Evolutionary conservation across 2,113 vertebrate species (phyloP), one percentile per base, ranked within the genome.

Genomic region (Solea solea): DNA sequence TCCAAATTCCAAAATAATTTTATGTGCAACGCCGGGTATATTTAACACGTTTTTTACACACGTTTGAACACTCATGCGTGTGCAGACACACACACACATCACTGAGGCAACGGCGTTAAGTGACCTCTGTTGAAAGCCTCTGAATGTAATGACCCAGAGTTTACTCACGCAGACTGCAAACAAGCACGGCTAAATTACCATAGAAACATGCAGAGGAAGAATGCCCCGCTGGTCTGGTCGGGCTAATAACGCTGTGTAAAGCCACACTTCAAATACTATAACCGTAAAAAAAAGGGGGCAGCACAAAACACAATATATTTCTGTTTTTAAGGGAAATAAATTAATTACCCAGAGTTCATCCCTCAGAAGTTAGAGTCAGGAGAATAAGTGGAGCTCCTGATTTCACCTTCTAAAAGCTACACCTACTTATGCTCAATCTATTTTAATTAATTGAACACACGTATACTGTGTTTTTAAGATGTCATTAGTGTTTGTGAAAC

Each of bases 111-210:
- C 77, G 55, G 64, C 16, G 67, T 74, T 39, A 8, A 27, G 56
- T 68, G 71, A 64, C 69, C 53, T 42, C 49, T 48, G 60, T 11
- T 49, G 51, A 76, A 76, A 54, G 51, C 25, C 51, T 41, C 64
- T 52, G 74, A 69, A 78, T 64, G 51, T 76, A 79, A 77, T 72
- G 69, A 81, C 57, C 74, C 48, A 39, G 39, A 62, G 75, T 88
- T 85, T 76, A 73, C 80, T 73, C 76, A 53, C 28, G 52, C 57
- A 34, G 62, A 68, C 68, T 9, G 76, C 68, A 88, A 85, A 87
- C 79, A 85, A 58, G 53, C 39, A 40, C 27, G 5, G 69, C 42
- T 39, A 14, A 41, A 12, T 39, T n/a, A 40, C 81, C 69, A 78
- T 52, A 27, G 84, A 67, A 65, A 87, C 83, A 14, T 46, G 39